Conservation (phyloP, 1,140 invertebrate species). For the Dryas iulia region DNA sequence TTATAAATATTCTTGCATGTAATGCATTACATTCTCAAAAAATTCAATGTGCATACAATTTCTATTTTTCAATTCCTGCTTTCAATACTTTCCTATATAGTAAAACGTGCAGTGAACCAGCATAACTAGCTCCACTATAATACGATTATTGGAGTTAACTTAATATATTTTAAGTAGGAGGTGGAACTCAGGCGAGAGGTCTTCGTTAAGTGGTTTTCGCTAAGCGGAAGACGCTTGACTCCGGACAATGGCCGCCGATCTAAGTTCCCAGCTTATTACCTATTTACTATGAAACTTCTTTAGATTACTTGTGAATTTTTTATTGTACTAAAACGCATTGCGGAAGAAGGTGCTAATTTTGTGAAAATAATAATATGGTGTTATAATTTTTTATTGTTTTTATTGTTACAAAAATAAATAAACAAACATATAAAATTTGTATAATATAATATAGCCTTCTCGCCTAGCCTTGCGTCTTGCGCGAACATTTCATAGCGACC, state of each 20-base stretch:
- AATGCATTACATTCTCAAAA: neutral
- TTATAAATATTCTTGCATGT: too few relatives aligned
- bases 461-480: neutral
- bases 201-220: conserved; percentile 45
- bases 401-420: conserved; percentile 1
- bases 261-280: conserved; percentile 72
- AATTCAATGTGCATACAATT: conserved; percentile 34
- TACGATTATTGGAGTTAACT: conserved; percentile 35
- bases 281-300: conserved; percentile 68
- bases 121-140: conserved; percentile 39
- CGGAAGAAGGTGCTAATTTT: conserved; percentile 25
- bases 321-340: conserved; percentile 30
- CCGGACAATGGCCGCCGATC: conserved; percentile 71
- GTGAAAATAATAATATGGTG: conserved; percentile 20
- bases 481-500: neutral
- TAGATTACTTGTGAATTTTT: conserved; percentile 39
- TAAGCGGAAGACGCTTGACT: conserved; percentile 63
- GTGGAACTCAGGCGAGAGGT: conserved; percentile 47
- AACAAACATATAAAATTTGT: neutral
- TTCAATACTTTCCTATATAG: conserved; percentile 74
- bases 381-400: conserved; percentile 8
- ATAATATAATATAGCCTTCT: neutral
- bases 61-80: conserved; percentile 75
- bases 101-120: conserved; percentile 52
- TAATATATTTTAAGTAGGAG: conserved; percentile 43